A percentile compares a stretch with the other conserved stretches of the same genome.
phyloP scores from a whole-genome alignment of 2,797 vertebrate genomes.

The Hippoglossus hippoglossus region DNA sequence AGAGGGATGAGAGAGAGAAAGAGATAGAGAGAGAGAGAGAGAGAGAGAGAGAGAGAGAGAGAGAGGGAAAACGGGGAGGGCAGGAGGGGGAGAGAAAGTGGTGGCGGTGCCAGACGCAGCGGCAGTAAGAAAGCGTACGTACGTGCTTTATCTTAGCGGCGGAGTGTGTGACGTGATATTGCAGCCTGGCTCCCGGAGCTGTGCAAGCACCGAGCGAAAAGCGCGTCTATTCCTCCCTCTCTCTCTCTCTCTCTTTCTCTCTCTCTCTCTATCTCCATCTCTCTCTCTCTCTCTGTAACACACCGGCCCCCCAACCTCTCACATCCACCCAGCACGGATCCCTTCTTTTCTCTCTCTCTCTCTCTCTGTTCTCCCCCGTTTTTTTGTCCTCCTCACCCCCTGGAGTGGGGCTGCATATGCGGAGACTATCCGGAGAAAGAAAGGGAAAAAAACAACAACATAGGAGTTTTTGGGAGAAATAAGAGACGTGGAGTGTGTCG shows the following conservation, averaged over 20 bases:
- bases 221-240: constrained; percentile 80
- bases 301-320: constrained; percentile 82
- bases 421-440: constrained; percentile 72
- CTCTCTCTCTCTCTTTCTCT: too few relatives aligned
- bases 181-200: constrained; percentile 82
- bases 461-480: constrained; percentile 54
- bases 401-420: constrained; percentile 30
- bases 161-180: constrained; percentile 88
- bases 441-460: constrained; percentile 36
- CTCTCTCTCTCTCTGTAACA: constrained; percentile 80
- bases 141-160: constrained; percentile 87
- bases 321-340: constrained; percentile 86
- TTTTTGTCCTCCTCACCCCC: constrained; percentile 12
- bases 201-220: constrained; percentile 72
- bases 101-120: constrained; percentile 83
- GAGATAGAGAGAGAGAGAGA: neutral
- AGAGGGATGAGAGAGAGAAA: constrained; percentile 2
- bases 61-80: constrained; percentile 55
- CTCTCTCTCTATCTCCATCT: constrained; percentile 49
- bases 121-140: constrained; percentile 77
- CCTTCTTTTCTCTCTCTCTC: constrained; percentile 20
- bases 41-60: neutral
- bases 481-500: constrained; percentile 67
- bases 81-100: constrained; percentile 68
- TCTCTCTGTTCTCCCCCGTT: neutral